Base-by-base conservation (phyloP, 1,140 invertebrate species). In the Psilanteris sp. region DNA sequence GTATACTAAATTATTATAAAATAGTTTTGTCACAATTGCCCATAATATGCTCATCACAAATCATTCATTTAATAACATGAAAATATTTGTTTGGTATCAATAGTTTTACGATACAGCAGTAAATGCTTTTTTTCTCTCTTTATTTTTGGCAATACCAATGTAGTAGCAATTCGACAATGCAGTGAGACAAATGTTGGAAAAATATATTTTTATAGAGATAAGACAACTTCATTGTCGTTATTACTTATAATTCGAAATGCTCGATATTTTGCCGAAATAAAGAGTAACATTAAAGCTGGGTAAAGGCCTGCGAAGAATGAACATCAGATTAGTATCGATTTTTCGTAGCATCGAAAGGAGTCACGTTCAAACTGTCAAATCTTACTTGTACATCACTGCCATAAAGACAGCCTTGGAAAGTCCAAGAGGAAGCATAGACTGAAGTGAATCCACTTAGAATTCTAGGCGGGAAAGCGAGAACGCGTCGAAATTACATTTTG, bases 401-500 rank as follows among this genome's bases (percentile, higher is more conserved):
- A 55, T 29, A 37, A 59, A 68, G 70, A 36, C 55, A 55, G 34
- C 24, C 22, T 50, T 27, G 31, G 71, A 41, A 62, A 43, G 41
- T 57, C 52, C 16, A 11, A 61, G 67, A 41, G 66, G 43, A 59
- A 71, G 67, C 13, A 32, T 61, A 74, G 48, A 34, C 9, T 31
- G 52, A 26, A 14, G 43, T 62, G 46, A 64, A 68, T 54, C 79
- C 80, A 83, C 79, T 84, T 82, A 77, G 79, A 81, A 85, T 83
- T 83, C 83, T 55, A 62, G 59, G 29, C 73, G 73, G 66, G 50
- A 74, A 46, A 76, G 75, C 66, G 71, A 70, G 74, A 84, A 78
- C 77, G 72, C 81, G 77, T 68, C 76, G 83, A 81, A 84, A 84
- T 85, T 84, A 85, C 84, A 84, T 85, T 84, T 85, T 85, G n/a